A percentile compares a stretch with the other conserved stretches of the same genome.
Evolutionary conservation across 1,140 invertebrate species (phyloP).

Genomic region (Cephus cinctus): DNA sequence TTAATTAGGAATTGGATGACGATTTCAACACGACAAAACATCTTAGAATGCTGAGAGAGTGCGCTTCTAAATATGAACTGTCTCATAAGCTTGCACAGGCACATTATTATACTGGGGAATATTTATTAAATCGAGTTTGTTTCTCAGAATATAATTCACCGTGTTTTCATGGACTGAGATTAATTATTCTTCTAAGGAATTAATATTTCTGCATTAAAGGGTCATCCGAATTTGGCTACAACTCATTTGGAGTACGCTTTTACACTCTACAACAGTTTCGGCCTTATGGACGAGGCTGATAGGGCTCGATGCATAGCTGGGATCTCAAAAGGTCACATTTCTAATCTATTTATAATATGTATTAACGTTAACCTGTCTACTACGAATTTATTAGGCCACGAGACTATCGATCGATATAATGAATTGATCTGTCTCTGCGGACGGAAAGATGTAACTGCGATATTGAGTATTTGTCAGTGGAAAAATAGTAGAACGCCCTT

Average conservation of each 20-base stretch:
- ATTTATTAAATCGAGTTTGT: conserved; percentile 29
- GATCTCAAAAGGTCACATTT: conserved; percentile 33
- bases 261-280: conserved; percentile 21
- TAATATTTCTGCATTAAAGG: conserved; percentile 14
- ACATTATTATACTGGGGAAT: conserved; percentile 31
- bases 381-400: conserved; percentile 25
- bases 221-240: conserved; percentile 23
- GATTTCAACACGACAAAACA: conserved; percentile 23
- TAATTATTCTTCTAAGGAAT: background rate
- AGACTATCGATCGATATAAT: conserved; percentile 25
- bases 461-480: conserved; percentile 27
- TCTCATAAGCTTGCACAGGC: conserved; percentile 30
- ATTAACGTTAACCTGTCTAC: background rate
- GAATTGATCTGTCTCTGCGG: conserved; percentile 22
- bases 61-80: conserved; percentile 23
- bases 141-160: background rate
- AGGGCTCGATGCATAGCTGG: conserved; percentile 29
- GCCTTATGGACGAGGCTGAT: conserved; percentile 21
- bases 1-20: conserved; percentile 24
- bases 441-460: conserved; percentile 14
- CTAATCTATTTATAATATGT: background rate
- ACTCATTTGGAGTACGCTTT: conserved; percentile 29
- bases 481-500: conserved; percentile 30
- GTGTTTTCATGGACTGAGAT: background rate
- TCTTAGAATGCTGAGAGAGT: conserved; percentile 18